Conservation (phyloP, 2,888 invertebrate species). For the Chalcis sispes region DNA sequence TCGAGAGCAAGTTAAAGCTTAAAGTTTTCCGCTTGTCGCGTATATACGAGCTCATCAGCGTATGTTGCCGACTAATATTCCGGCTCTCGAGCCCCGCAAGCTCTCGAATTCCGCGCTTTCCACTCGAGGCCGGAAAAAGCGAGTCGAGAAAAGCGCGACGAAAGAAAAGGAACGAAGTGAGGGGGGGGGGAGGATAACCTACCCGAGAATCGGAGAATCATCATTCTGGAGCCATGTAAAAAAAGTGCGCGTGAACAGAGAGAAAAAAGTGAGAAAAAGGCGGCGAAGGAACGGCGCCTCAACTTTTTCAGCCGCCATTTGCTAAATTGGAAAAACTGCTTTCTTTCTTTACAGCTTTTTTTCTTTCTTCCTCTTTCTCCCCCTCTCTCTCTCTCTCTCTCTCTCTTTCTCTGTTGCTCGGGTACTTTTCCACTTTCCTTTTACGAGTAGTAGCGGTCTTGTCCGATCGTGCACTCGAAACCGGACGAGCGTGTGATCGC, state of each 20-base stretch:
- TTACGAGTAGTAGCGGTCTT: conserved; percentile 43
- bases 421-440: conserved; percentile 41
- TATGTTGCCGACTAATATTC: conserved; percentile 39
- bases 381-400: conserved; percentile 3
- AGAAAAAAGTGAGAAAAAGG: neutral
- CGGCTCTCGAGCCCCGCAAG: neutral
- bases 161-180: conserved; percentile 1
- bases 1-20: conserved; percentile 4
- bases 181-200: conserved; percentile 12
- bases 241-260: neutral
- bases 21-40: conserved; percentile 32
- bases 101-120: neutral
- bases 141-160: neutral
- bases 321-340: conserved; percentile 53
- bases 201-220: neutral
- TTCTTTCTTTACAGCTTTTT: conserved; percentile 14
- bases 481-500: conserved; percentile 22
- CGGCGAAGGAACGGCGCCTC: conserved; percentile 6
- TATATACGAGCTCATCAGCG: conserved; percentile 42
- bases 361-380: conserved; percentile 8
- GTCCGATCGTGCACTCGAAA: too few species aligned
- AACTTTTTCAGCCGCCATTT: conserved; percentile 51
- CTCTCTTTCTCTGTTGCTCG: conserved; percentile 1
- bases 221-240: too few species aligned
- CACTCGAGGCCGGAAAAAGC: neutral